A percentile compares a stretch with the other conserved stretches of the same genome.
These are phyloP conservation scores for Epicampocera succincta DNA, from an alignment of 2,888 invertebrate genomes.

Conservation along the genomic window DNA sequence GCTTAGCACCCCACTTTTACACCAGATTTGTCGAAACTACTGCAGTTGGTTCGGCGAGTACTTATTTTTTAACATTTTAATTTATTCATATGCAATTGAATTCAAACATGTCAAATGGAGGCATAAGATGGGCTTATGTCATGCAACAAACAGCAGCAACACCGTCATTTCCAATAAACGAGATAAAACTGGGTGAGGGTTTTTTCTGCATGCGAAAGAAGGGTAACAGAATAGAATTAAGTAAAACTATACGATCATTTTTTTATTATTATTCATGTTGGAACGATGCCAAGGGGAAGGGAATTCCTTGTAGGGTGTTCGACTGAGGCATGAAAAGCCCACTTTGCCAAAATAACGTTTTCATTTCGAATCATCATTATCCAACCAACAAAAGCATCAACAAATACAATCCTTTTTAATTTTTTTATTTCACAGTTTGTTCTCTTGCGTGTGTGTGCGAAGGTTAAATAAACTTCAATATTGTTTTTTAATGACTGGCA, in stretches of 20 bases:
- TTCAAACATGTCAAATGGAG: constrained; percentile 73
- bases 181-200: constrained; percentile 35
- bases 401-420: constrained; percentile 12
- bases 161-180: constrained; percentile 21
- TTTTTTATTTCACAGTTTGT: constrained; percentile 7
- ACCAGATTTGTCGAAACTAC: constrained; percentile 45
- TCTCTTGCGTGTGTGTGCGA: constrained; percentile 3
- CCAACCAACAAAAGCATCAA: constrained; percentile 26
- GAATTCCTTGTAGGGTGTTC: constrained; percentile 6
- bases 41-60: constrained; percentile 40
- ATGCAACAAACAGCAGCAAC: constrained; percentile 45
- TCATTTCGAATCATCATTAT: constrained; percentile 56
- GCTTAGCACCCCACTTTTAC: constrained; percentile 50
- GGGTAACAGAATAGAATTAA: constrained; percentile 27
- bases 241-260: constrained; percentile 48
- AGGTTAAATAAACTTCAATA: constrained; percentile 34
- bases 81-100: constrained; percentile 77
- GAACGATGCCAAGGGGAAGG: constrained; percentile 43
- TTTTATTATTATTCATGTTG: constrained; percentile 61
- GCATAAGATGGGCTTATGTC: constrained; percentile 59
- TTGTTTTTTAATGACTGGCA: constrained; percentile 51
- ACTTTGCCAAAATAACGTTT: constrained; percentile 67
- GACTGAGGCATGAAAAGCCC: constrained; percentile 36
- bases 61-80: constrained; percentile 73
- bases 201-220: constrained; percentile 22